Evolutionary conservation across 1,140 invertebrate genomes (phyloP), one percentile per base, ranked within the genome.

Genomic region (Scaptomyza graminum): DNA sequence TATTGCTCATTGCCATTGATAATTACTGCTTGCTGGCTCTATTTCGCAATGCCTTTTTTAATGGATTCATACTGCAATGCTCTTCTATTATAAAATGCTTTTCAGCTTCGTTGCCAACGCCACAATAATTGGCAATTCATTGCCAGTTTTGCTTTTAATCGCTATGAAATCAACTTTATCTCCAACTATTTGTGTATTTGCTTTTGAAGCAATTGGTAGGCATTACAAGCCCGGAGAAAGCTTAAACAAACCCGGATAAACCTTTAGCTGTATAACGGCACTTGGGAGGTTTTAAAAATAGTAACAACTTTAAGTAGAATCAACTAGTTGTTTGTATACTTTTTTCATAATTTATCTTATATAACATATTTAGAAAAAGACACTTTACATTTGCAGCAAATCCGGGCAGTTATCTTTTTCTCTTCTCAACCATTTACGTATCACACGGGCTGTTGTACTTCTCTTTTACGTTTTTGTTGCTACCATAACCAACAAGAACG

Each of bases 1-100:
- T 43, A 47, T 34, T 52, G 16, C 41, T 83, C 65, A 82, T 78
- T 82, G 70, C 79, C 70, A 75, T 82, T 79, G 79, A 79, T 81
- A 82, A 82, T 83, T 82, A 82, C 75, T 83, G 63, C 43, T 65
- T 55, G 54, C 50, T 64, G 60, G 52, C 56, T 75, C 59, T 76
- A 54, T 50, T 49, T 54, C 55, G 15, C 43, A 57, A 57, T 65
- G 52, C 63, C 37, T 59, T 59, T 57, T 49, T 31, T 31, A 51
- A 34, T 67, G 39, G 55, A 51, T 51, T 67, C 47, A 59, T 37
- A 18, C 39, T 46, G 49, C 49, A 50, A 13, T 34, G 18, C 18
- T 2, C 18, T n/a, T 25, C 9, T 22, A 12, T 5, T n/a, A 37
- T 64, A 13, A 46, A 80, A 76, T 72, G 73, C 67, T 43, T 68